Base-by-base conservation (phyloP, 2,113 vertebrate species). In the Uria aalge region DNA sequence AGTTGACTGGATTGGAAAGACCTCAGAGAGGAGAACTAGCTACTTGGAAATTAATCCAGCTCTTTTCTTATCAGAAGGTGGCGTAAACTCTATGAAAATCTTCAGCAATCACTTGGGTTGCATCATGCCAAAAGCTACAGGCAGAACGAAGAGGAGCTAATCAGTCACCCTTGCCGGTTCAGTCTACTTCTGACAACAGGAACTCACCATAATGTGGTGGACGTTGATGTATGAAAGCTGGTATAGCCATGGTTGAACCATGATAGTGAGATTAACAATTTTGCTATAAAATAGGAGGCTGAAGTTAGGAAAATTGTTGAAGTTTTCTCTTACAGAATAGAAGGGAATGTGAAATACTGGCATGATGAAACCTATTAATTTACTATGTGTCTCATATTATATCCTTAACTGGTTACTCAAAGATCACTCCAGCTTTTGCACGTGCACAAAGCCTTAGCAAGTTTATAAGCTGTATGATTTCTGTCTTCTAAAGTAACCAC, bases 21-120 rank as follows among this genome's bases (percentile, higher is more conserved):
- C 27, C 34, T 80, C 26, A 69, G 32, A 72, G 57, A 82, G 9
- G 8, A 83, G 57, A 92, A 34, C 7, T 22, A 22, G 16, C 22
- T 85, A 57, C 20, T 26, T 36, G 36, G 21, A 91, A 88, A 60
- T 64, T 47, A 75, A 76, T 69, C 23, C 15, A 81, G 5, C 1
- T 56, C 36, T 83, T 63, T 53, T 57, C 50, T 62, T 77, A 62
- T 38, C 14, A 71, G 20, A 74, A 82, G 38, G 18, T 17, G 4
- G 7, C 0, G 0, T 21, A 83, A 82, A 34, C 4, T 32, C 22
- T 34, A 18, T 0, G 1, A 80, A 94, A 68, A 76, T 30, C 30
- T 72, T 88, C 72, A 92, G 19, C 23, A 48, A 24, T 23, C 19
- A 27, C 23, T 45, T 38, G 34, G 10, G 13, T 84, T 5, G 5